Evolutionary conservation across 2,888 invertebrate species (phyloP), one percentile per base, ranked within the genome.

Genomic region (Blera fallax): DNA sequence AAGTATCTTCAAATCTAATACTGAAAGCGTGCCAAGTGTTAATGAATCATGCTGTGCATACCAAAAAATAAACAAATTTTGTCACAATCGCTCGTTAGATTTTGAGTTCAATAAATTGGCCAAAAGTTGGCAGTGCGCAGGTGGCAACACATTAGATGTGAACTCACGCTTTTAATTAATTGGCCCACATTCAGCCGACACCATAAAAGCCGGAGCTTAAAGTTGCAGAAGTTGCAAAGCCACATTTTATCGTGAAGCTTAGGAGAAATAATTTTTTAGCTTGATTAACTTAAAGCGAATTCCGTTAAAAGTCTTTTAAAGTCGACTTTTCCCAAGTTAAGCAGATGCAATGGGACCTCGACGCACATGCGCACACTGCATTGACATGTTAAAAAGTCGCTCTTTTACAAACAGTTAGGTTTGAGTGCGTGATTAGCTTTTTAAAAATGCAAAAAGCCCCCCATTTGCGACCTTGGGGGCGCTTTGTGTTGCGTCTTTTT

Each of bases 21-120:
- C 50, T 29, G 8, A 32, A 64, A 52, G 40, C 70, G 29, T 84
- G 80, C 84, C 84, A 84, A 84, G 80, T 80, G 69, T 70, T 79
- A 80, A 84, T 84, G 62, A 74, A 65, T 58, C 80, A 37, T 80
- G 84, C 50, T 11, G 10, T 24, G 84, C 48, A 80, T 84, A 65
- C 50, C 7, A 54, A 74, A 37, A 14, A 24, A 5, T 7, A 24
- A 56, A n/a, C n/a, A 56, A 14, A 64, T 78, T 52, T 56, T 69
- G 73, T 50, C 73, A 83, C 67, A 73, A 40, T 60, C 16, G 40
- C 60, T 32, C 40, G 45, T 67, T 37, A 67, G 10, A 18, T 48
- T 45, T 52, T 69, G 27, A 52, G 69, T 37, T 65, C 32, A 72
- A 80, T 85, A 85, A 85, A 85, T 85, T 70, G 76, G 50, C 45